These are phyloP conservation scores for Scaptomyza pallida DNA, from an alignment of 1,140 invertebrate genomes.

Conservation along the genomic window DNA sequence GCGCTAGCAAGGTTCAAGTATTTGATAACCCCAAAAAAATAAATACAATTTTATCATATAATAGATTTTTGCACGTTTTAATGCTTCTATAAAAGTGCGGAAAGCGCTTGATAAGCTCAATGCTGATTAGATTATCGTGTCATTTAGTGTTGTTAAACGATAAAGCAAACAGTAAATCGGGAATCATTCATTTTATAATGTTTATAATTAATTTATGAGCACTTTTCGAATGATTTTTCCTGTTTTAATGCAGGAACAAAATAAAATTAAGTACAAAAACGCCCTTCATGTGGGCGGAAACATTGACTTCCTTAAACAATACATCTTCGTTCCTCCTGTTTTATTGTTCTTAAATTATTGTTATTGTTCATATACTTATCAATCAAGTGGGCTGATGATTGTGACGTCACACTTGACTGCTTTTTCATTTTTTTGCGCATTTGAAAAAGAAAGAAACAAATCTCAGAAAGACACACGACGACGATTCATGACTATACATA, in stretches of 20 bases:
- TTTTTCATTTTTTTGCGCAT: conserved; percentile 51
- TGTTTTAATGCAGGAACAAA: conserved; percentile 42
- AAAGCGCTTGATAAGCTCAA: not conserved
- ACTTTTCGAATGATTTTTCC: conserved; percentile 25
- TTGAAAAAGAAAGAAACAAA: conserved; percentile 18
- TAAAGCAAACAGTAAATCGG: too few relatives aligned
- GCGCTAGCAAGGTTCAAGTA: not conserved
- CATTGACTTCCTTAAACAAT: conserved; percentile 40
- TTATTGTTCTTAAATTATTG: conserved; percentile 12
- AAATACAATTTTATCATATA: not conserved
- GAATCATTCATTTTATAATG: too few relatives aligned
- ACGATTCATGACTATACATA: conserved; percentile 15
- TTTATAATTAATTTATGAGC: too few relatives aligned
- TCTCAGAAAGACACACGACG: conserved; percentile 13
- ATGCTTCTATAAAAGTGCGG: not conserved
- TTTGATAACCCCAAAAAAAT: not conserved
- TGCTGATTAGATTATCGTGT: not conserved
- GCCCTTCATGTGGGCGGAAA: conserved; percentile 40
- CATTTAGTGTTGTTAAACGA: too few relatives aligned
- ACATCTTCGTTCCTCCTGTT: conserved; percentile 24
- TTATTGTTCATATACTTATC: conserved; percentile 20
- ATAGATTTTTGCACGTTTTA: not conserved
- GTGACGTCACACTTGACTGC: conserved; percentile 42
- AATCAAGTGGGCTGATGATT: conserved; percentile 10
- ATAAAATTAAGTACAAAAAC: conserved; percentile 2